A percentile compares a stretch with the other conserved stretches of the same genome.
Evolutionary conservation across 2,888 invertebrate species (phyloP).

Genomic region (Chouioia cunea): DNA sequence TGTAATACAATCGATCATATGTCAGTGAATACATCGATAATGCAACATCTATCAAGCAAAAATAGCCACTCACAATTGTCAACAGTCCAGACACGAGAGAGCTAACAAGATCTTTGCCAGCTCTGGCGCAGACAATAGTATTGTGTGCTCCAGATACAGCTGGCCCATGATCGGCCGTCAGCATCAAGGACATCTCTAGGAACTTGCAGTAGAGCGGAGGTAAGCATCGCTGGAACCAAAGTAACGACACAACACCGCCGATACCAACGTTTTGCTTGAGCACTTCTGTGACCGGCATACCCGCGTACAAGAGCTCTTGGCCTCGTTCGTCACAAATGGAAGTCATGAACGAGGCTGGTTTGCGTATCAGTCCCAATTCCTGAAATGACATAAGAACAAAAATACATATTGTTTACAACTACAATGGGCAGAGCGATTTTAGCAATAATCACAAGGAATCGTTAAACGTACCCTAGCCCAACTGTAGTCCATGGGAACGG

Average conservation of each 20-base stretch:
- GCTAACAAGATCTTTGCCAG: slow-evolving; percentile 97
- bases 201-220: slow-evolving; percentile 96
- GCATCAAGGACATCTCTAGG: slow-evolving; percentile 98
- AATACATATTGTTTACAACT: no score
- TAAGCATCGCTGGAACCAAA: slow-evolving; percentile 98
- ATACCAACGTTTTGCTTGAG: slow-evolving; percentile 96
- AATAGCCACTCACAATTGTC: slow-evolving; percentile 84
- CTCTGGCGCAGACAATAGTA: slow-evolving; percentile 96
- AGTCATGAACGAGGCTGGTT: slow-evolving; percentile 99
- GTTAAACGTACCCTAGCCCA: slow-evolving; percentile 85
- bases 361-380: slow-evolving; percentile 97
- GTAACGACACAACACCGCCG: slow-evolving; percentile 94
- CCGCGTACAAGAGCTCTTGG: slow-evolving; percentile 96
- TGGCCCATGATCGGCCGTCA: slow-evolving; percentile 98
- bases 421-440: no score
- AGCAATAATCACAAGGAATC: neutral
- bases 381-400: slow-evolving; percentile 63
- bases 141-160: slow-evolving; percentile 99
- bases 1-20: slow-evolving; percentile 60
- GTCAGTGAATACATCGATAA: no score
- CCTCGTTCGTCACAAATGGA: slow-evolving; percentile 99
- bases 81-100: slow-evolving; percentile 95
- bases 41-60: no score
- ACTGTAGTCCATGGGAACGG: slow-evolving; percentile 99
- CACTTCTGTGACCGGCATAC: slow-evolving; percentile 89